These are phyloP conservation scores for Pangasius larnaudii DNA, from an alignment of 2,797 vertebrate genomes.

Conservation along the genomic window DNA sequence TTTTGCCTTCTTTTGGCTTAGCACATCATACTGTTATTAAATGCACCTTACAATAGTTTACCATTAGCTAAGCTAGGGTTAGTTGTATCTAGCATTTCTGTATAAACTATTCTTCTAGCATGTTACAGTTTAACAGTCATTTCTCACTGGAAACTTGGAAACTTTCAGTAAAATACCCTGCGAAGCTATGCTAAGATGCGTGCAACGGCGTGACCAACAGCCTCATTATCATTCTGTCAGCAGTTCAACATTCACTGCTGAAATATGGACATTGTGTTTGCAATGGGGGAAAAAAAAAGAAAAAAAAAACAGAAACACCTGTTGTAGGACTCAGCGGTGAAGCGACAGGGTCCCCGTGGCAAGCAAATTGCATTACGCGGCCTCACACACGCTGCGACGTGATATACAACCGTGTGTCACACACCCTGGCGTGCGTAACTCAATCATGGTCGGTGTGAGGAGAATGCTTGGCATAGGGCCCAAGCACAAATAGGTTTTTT, in stretches of 20 bases:
- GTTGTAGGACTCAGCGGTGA: constrained; percentile 68
- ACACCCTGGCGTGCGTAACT: constrained; percentile 71
- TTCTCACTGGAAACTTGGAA: constrained; percentile 6
- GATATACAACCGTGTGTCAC: constrained; percentile 71
- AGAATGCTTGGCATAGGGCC: constrained; percentile 77
- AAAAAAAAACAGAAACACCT: constrained; percentile 68
- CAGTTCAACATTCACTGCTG: constrained; percentile 31
- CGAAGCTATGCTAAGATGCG: background rate
- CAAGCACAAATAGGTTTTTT: constrained; percentile 72
- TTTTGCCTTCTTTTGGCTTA: background rate
- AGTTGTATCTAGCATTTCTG: background rate
- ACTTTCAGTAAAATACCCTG: background rate
- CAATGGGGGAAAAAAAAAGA: background rate
- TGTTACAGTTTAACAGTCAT: background rate
- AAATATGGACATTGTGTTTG: constrained; percentile 50
- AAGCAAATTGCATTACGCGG: constrained; percentile 72
- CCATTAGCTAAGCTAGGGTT: background rate
- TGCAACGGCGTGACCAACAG: constrained; percentile 32
- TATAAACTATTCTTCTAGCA: background rate
- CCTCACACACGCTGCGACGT: constrained; percentile 73
- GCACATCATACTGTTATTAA: background rate
- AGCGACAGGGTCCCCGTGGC: constrained; percentile 51
- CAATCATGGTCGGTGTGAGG: constrained; percentile 75
- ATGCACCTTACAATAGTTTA: background rate
- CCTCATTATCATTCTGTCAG: constrained; percentile 54